Conservation (phyloP, 2,888 invertebrate species). For the Actias luna region DNA sequence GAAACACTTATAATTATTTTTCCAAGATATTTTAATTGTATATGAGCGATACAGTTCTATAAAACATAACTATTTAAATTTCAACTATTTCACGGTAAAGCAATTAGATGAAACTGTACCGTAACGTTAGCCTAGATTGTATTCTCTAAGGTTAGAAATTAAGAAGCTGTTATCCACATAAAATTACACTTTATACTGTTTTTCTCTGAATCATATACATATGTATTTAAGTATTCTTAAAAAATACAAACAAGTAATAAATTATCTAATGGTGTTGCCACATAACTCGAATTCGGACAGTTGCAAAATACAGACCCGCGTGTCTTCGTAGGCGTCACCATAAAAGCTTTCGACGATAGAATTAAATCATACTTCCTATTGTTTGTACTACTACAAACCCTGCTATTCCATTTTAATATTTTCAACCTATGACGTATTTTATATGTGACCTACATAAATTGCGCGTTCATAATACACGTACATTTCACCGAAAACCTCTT, state of each 20-base stretch:
- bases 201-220: background rate
- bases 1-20: conserved; percentile 1
- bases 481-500: conserved; percentile 10
- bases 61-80: background rate
- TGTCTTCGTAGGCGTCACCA: conserved; percentile 17
- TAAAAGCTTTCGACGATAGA: conserved; percentile 19
- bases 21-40: background rate
- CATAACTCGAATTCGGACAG: conserved; percentile 19
- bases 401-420: conserved; percentile 8
- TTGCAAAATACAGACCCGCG: conserved; percentile 19
- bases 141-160: background rate
- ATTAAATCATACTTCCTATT: conserved; percentile 14
- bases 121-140: conserved; percentile 4
- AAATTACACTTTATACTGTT: background rate
- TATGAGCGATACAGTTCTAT: background rate
- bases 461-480: conserved; percentile 3
- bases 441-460: conserved; percentile 16
- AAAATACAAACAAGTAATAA: conserved; percentile 11
- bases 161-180: background rate
- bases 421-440: conserved; percentile 5
- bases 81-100: background rate
- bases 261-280: conserved; percentile 17
- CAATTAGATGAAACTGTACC: background rate
- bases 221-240: conserved; percentile 3
- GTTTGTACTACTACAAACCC: conserved; percentile 13